Evolutionary conservation across 2,888 invertebrate species (phyloP).

Genomic region (Nomada hirtipes): DNA sequence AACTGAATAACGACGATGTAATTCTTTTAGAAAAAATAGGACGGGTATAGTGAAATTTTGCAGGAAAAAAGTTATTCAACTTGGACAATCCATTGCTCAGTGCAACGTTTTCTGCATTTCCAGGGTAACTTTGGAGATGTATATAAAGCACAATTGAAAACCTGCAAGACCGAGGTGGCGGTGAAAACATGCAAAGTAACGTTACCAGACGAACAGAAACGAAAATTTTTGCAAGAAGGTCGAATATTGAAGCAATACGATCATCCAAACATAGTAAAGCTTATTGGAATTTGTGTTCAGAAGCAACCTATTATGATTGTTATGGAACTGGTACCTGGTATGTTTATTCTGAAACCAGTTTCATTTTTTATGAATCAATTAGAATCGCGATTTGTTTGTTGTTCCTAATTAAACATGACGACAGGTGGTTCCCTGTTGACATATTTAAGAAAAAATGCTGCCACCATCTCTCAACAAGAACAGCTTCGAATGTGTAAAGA

Average conservation of each 20-base stretch:
- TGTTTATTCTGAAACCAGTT: conserved; percentile 50
- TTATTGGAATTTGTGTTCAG: conserved; percentile 98
- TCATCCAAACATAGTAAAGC: conserved; percentile 97
- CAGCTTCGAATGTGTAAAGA: conserved; percentile 96
- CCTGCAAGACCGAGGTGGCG: conserved; percentile 94
- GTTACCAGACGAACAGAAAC: conserved; percentile 96
- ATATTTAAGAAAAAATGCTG: conserved; percentile 92
- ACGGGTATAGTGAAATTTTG: conserved; percentile 87
- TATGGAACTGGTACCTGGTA: conserved; percentile 97
- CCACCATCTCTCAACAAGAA: conserved; percentile 88
- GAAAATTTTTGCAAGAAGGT: conserved; percentile 97
- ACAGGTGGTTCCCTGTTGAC: conserved; percentile 95
- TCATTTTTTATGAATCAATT: neutral
- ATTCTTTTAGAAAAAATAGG: conserved; percentile 96
- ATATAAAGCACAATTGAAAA: conserved; percentile 94
- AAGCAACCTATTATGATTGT: conserved; percentile 99
- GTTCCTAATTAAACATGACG: conserved; percentile 17
- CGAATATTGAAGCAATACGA: conserved; percentile 98
- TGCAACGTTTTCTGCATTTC: conserved; percentile 18
- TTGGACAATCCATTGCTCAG: neutral
- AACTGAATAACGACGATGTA: conserved; percentile 97
- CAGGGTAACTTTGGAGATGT: conserved; percentile 99
- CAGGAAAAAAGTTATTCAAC: neutral
- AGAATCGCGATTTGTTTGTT: conserved; percentile 30
- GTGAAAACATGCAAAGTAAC: conserved; percentile 98